Percentiles rank a stretch among this genome's conserved stretches.
Conservation (phyloP, 92 coral and sea anemone genomes). For the Anthopleura xanthogrammica region DNA sequence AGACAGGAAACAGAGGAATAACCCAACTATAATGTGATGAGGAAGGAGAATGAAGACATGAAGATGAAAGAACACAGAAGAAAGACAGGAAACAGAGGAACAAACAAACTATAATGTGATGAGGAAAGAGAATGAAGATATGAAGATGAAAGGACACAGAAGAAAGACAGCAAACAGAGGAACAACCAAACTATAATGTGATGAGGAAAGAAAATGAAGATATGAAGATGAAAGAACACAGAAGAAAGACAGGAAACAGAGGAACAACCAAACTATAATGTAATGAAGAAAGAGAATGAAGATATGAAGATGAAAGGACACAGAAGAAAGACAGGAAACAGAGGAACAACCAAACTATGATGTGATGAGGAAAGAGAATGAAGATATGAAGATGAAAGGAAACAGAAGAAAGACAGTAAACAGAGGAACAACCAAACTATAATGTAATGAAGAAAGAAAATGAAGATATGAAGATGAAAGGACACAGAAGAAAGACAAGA, state of each 20-base stretch:
- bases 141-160: no score
- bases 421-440: not conserved
- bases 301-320: not conserved
- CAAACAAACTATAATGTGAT: no score
- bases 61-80: no score
- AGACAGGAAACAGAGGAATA: no score
- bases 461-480: not conserved
- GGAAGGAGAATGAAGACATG: no score
- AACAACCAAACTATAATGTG: no score
- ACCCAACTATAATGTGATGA: no score
- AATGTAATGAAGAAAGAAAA: not conserved
- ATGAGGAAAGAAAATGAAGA: no score
- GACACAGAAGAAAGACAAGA: not conserved
- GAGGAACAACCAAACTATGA: not conserved
- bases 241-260: not conserved
- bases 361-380: not conserved
- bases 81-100: no score
- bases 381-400: not conserved
- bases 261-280: not conserved
- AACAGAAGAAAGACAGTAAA: not conserved
- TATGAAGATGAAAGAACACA: no score
- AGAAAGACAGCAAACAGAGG: no score
- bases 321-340: not conserved
- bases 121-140: no score
- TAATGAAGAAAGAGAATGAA: not conserved